These are phyloP conservation scores for Helicoverpa assulta DNA, from an alignment of 2,888 invertebrate species.

Conservation along the genomic window DNA sequence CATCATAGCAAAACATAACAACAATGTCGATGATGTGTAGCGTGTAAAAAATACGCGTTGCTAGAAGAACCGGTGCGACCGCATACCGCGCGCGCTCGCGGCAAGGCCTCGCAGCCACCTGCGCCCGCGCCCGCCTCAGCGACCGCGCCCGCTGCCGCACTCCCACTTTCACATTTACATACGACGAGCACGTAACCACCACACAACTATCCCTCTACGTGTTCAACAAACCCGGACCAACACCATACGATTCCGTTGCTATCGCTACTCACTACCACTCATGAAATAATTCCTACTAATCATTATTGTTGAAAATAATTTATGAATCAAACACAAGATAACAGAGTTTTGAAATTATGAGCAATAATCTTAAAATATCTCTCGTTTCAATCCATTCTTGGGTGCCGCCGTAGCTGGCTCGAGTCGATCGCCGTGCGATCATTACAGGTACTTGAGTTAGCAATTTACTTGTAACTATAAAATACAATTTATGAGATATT, in stretches of 20 bases:
- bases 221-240: constrained; percentile 6
- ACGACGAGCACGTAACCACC: constrained; percentile 23
- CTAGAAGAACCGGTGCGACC: constrained; percentile 90
- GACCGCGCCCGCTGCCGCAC: constrained; percentile 43
- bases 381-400: constrained; percentile 66
- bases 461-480: constrained; percentile 79
- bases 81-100: constrained; percentile 87
- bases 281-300: constrained; percentile 59
- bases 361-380: constrained; percentile 77
- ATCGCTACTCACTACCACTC: constrained; percentile 18
- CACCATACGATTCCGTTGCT: constrained; percentile 5
- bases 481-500: constrained; percentile 81
- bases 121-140: constrained; percentile 64
- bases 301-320: constrained; percentile 62
- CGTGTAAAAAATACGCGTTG: constrained; percentile 88
- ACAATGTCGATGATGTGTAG: constrained; percentile 89
- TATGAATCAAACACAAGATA: constrained; percentile 69
- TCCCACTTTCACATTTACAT: constrained; percentile 62
- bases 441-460: constrained; percentile 81
- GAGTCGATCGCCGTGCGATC: constrained; percentile 67
- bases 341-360: constrained; percentile 71
- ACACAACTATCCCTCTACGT: constrained; percentile 14
- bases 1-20: constrained; percentile 87
- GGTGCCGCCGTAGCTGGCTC: constrained; percentile 58
- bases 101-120: constrained; percentile 80